Base-by-base conservation (phyloP, 2,113 vertebrate genomes). In the Halcyon malimbica region DNA sequence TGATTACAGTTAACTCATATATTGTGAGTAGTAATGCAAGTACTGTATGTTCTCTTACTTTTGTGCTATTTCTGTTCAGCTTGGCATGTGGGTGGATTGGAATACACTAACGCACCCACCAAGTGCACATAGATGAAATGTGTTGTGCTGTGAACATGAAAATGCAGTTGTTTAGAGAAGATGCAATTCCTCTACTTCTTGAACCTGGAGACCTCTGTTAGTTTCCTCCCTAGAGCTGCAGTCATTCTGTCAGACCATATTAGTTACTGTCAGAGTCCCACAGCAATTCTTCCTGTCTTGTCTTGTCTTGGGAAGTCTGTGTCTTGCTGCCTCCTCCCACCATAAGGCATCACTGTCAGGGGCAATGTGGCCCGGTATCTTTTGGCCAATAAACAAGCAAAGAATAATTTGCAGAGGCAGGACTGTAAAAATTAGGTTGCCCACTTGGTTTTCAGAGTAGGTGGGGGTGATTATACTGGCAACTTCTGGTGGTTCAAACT, bases 31-130 rank as follows among this genome's bases (percentile, higher is more conserved):
- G 89, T 93, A 94, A 94, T 93, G 13, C 75, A 86, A 96, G 97
- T 97, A 97, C 97, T 97, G 74, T 87, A 89, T 95, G 97, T 97
- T 97, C 97, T 89, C 80, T 83, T 96, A 90, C 87, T 96, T 97
- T 87, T 86, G 86, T 94, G 94, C 96, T 97, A 95, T 97, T 97
- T 97, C 94, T 97, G 91, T 91, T 94, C 92, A 93, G 63, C 87
- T 95, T 94, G 93, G 85, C 91, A 53, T 91, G 97, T 97, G 92
- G 96, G 97, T 89, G 96, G 94, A 91, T 67, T 94, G 91, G 93
- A 97, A 92, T 94, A 95, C 94, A 96, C 94, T 96, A 96, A 79
- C 91, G 90, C 94, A 86, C 96, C 95, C 97, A 97, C 97, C 89
- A 67, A 70, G 91, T 89, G 95, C 95, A 91, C 92, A 83, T 29